Evolutionary conservation across 1,140 invertebrate genomes (phyloP), one percentile per base, ranked within the genome.

Genomic region (Drosophila sp.): DNA sequence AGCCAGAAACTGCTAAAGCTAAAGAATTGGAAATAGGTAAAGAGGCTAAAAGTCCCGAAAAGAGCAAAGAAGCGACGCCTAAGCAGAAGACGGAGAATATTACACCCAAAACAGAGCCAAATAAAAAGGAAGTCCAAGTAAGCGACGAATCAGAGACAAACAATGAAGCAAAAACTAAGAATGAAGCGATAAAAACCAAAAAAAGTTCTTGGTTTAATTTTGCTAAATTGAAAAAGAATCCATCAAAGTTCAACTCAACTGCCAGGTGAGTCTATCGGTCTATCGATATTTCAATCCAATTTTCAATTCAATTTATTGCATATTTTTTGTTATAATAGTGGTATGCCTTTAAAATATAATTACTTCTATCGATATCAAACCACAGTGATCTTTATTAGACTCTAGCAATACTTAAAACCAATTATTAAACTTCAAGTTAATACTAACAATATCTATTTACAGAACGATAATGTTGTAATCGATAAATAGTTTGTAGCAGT

Each of bases 121-220:
- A 44, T 7, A 6, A 47, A 23, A 47, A 23, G 44, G 17, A 47
- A 47, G 17, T 47, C 3, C 10, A 6, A 47, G 17, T 7, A 8
- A 25, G 0, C 4, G 6, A 23, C 17, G 5, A 47, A 2, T 23
- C 35, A 38, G 17, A 6, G n/a, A 1, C 41, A 11, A 17, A 44
- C n/a, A 1, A n/a, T 17, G 41, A 5, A 17, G 17, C 17, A 47
- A 2, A 47, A 10, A 1, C 3, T 35, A 35, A 17, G 17, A 17
- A 17, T 17, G 4, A 30, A 4, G 2, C 35, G 10, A 10, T 8
- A 11, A 38, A 47, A 47, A 25, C 2, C 6, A 47, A 47, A 25
- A 47, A 47, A 47, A 4, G 23, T 47, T 47, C 44, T 1, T 47
- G 44, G 44, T 47, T 47, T 47, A 47, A 25, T 25, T 47, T 47